phyloP scores from a whole-genome alignment of 2,888 invertebrate genomes.

The Chrysolina oricalcia region DNA sequence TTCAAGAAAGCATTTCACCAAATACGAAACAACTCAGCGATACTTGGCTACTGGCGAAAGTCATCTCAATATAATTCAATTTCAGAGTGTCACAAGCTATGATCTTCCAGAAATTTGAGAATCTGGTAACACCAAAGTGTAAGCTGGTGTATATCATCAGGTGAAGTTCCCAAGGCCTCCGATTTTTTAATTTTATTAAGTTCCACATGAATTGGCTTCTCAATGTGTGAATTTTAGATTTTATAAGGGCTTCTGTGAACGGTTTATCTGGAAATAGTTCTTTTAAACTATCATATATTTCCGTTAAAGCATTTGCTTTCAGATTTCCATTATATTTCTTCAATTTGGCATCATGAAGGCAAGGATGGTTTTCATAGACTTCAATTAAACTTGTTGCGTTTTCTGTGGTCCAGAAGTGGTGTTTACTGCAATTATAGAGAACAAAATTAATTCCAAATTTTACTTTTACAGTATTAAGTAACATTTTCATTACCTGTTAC shows the following conservation, averaged over 20 bases:
- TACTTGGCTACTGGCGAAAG: conserved; percentile 50
- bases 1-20: conserved; percentile 18
- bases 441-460: no score
- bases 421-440: neutral
- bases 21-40: conserved; percentile 29
- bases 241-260: conserved; percentile 23
- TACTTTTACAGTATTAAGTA: neutral
- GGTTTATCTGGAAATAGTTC: neutral
- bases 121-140: conserved; percentile 6
- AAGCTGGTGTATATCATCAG: conserved; percentile 25
- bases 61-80: conserved; percentile 18
- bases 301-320: conserved; percentile 9
- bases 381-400: neutral
- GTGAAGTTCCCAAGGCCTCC: conserved; percentile 14
- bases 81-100: conserved; percentile 24
- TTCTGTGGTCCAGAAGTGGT: neutral
- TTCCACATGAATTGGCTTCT: conserved; percentile 13
- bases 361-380: conserved; percentile 13
- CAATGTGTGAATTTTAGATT: conserved; percentile 22
- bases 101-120: neutral
- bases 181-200: conserved; percentile 13
- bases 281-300: conserved; percentile 14
- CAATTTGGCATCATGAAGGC: neutral
- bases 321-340: conserved; percentile 3
- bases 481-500: neutral